Evolutionary conservation across 2,888 invertebrate genomes (phyloP).

Genomic region (Sesia apiformis): DNA sequence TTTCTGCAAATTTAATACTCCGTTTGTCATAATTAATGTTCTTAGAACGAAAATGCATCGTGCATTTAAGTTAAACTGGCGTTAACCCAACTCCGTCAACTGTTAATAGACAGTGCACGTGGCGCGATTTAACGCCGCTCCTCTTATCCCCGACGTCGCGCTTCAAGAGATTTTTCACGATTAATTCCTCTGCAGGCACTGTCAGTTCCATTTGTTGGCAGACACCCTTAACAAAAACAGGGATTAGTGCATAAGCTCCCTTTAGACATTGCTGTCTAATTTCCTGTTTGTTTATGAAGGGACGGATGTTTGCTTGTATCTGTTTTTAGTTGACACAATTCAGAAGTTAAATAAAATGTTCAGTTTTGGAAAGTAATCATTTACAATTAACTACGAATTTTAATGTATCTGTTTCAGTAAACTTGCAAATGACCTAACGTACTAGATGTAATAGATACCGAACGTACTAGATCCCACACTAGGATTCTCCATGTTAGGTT

Average conservation of each 20-base stretch:
- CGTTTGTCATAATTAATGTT: no score
- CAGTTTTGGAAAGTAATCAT: no score
- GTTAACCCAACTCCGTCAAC: slow-evolving; percentile 59
- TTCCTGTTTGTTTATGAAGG: slow-evolving; percentile 52
- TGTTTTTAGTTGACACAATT: slow-evolving; percentile 17
- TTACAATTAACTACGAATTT: no score
- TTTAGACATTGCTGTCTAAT: slow-evolving; percentile 50
- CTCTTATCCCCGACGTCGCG: slow-evolving; percentile 33
- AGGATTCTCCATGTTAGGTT: no score
- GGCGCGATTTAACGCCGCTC: slow-evolving; percentile 54
- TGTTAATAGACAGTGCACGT: slow-evolving; percentile 67
- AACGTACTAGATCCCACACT: no score
- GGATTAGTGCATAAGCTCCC: slow-evolving; percentile 60
- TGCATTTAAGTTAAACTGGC: slow-evolving; percentile 23
- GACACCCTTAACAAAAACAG: slow-evolving; percentile 65
- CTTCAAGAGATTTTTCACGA: slow-evolving; percentile 64
- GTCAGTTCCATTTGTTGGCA: slow-evolving; percentile 68
- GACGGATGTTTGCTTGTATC: slow-evolving; percentile 30
- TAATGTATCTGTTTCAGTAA: no score
- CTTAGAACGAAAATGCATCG: background rate
- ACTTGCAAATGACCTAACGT: no score
- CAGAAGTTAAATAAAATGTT: no score
- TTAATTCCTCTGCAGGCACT: slow-evolving; percentile 62
- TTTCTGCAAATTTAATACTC: no score
- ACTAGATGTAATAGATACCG: no score